Conservation (phyloP, 37 sponge, comb jelly and placozoan genomes). For the Aphrocallistes beatrix region DNA sequence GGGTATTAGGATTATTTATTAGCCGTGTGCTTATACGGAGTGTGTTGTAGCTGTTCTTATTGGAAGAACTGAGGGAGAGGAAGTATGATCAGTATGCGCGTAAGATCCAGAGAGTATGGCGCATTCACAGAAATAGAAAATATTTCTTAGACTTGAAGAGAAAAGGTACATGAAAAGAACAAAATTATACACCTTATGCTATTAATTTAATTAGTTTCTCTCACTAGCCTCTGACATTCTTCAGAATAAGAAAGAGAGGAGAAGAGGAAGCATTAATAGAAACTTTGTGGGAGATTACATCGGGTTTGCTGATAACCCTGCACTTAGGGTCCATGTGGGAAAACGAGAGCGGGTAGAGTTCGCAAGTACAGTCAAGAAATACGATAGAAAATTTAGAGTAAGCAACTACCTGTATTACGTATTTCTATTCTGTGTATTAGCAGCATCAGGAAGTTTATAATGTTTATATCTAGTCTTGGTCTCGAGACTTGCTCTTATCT, state of each 20-base stretch:
- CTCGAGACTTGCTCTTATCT: slow-evolving; percentile 76
- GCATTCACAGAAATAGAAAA: slow-evolving; percentile 53
- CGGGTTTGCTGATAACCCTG: slow-evolving; percentile 76
- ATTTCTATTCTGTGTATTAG: background rate
- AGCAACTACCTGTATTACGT: background rate
- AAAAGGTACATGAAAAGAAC: slow-evolving; percentile 52
- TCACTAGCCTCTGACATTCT: slow-evolving; percentile 80
- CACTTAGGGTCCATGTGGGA: slow-evolving; percentile 74
- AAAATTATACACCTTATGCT: background rate
- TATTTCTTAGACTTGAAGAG: slow-evolving; percentile 69
- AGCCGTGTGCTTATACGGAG: background rate
- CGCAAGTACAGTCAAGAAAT: slow-evolving; percentile 81
- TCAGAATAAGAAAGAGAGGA: slow-evolving; percentile 83
- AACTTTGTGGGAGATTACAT: slow-evolving; percentile 96
- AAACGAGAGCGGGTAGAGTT: slow-evolving; percentile 88
- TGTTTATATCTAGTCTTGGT: background rate
- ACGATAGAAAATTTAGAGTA: slow-evolving; percentile 84
- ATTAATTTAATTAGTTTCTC: background rate
- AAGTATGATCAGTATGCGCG: slow-evolving; percentile 92
- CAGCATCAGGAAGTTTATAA: too few relatives aligned
- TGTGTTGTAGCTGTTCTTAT: slow-evolving; percentile 78
- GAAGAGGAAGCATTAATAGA: slow-evolving; percentile 71
- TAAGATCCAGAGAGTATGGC: slow-evolving; percentile 81
- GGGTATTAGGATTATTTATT: background rate
- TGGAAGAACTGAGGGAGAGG: slow-evolving; percentile 90